A percentile compares a stretch with the other conserved stretches of the same genome.
phyloP scores from a whole-genome alignment of 2,797 vertebrate genomes.

The Sebastes ruberrimus region DNA sequence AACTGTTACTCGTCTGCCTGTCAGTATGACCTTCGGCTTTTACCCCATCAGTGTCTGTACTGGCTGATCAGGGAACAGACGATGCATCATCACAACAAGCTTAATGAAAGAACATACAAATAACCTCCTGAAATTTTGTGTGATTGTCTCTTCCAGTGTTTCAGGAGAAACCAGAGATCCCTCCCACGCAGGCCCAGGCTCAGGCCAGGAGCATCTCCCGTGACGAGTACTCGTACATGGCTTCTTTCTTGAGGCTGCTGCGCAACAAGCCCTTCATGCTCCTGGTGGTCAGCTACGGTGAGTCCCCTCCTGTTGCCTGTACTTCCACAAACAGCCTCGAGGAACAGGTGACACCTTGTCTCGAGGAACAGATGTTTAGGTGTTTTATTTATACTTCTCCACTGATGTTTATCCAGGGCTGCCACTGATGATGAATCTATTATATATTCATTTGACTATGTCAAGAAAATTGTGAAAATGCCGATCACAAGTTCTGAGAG shows the following conservation, averaged over 20 bases:
- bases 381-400: neutral
- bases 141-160: conserved; percentile 84
- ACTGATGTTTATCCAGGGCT: neutral
- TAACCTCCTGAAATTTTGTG: neutral
- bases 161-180: conserved; percentile 88
- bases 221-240: conserved; percentile 85
- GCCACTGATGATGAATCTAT: neutral
- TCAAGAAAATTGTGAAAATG: neutral
- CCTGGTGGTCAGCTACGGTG: conserved; percentile 92
- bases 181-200: conserved; percentile 91
- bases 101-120: neutral
- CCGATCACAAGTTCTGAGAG: neutral
- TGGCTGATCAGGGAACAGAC: neutral
- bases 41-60: neutral
- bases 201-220: conserved; percentile 75
- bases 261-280: conserved; percentile 90
- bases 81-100: neutral
- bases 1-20: neutral
- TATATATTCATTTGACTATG: neutral
- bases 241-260: conserved; percentile 87
- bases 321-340: neutral
- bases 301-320: conserved; percentile 39
- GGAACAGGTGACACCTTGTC: neutral
- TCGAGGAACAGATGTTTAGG: neutral
- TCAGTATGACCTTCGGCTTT: neutral